phyloP scores from a whole-genome alignment of 2,113 vertebrate species.

The Cavia aperea region DNA sequence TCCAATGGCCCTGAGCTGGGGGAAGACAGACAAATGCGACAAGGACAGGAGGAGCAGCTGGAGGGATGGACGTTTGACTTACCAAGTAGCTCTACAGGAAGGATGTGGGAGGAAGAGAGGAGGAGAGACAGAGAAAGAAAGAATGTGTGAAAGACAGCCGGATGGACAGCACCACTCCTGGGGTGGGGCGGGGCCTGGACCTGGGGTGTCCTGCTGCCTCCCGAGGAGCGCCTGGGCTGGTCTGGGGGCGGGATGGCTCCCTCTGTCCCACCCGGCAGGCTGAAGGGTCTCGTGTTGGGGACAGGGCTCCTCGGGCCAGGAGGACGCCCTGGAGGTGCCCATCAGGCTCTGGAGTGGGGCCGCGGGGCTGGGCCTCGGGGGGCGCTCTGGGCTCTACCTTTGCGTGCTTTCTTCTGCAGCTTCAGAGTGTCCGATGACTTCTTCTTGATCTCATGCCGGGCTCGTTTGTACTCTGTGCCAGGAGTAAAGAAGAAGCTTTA shows the following conservation, averaged over 20 bases:
- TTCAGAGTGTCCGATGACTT: slow-evolving; percentile 97
- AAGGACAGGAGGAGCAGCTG: slow-evolving; percentile 52
- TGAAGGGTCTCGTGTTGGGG: background rate
- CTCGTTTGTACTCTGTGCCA: slow-evolving; percentile 92
- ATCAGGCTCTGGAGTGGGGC: background rate
- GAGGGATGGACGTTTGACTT: slow-evolving; percentile 72
- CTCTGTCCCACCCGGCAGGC: slow-evolving; percentile 58
- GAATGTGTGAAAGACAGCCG: slow-evolving; percentile 77
- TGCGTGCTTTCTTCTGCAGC: slow-evolving; percentile 96
- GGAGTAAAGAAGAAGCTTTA: background rate
- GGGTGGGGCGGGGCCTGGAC: slow-evolving; percentile 27
- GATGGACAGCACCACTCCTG: slow-evolving; percentile 59
- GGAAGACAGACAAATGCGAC: slow-evolving; percentile 60
- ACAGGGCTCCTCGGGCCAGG: background rate
- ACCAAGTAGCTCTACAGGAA: slow-evolving; percentile 87
- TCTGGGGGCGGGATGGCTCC: slow-evolving; percentile 39
- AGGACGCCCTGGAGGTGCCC: background rate
- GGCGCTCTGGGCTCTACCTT: slow-evolving; percentile 79
- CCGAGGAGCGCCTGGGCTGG: background rate
- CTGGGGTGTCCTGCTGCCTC: background rate
- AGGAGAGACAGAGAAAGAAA: slow-evolving; percentile 72
- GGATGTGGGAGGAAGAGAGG: slow-evolving; percentile 76
- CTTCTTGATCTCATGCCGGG: slow-evolving; percentile 97
- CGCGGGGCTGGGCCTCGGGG: background rate
- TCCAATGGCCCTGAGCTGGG: slow-evolving; percentile 61